A percentile compares a stretch with the other conserved stretches of the same genome.
Evolutionary conservation across 2,888 invertebrate genomes (phyloP).

Genomic region (Lagria hirta): DNA sequence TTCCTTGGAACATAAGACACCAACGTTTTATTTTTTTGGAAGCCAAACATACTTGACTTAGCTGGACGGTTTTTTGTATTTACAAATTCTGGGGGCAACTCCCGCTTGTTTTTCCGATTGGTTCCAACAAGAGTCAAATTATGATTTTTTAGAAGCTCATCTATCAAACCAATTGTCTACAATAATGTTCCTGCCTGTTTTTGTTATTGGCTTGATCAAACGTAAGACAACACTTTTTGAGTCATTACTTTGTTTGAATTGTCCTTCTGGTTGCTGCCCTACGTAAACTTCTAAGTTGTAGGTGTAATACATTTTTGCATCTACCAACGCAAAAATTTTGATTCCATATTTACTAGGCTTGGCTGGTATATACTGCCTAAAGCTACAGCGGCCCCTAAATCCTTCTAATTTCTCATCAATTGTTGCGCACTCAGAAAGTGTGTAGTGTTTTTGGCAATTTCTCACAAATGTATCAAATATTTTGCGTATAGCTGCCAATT

Average conservation of each 20-base stretch:
- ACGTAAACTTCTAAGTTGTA: too few species aligned
- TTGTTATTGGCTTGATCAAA: constrained; percentile 26
- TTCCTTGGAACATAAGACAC: too few species aligned
- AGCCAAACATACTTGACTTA: too few species aligned
- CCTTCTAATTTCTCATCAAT: too few species aligned
- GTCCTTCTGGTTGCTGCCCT: too few species aligned
- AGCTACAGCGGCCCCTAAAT: too few species aligned
- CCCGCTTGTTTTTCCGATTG: constrained; percentile 31
- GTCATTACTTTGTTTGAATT: too few species aligned
- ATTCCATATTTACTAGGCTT: too few species aligned
- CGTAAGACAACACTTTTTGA: constrained; percentile 23
- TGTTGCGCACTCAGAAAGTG: too few species aligned
- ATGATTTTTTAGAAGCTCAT: constrained; percentile 21
- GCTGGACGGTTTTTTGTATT: constrained; percentile 12
- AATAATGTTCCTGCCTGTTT: constrained; percentile 24
- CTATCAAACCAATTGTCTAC: constrained; percentile 19
- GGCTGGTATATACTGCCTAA: too few species aligned
- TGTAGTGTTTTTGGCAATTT: constrained; percentile 31
- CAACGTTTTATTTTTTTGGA: too few species aligned
- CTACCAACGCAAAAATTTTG: too few species aligned
- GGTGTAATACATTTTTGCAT: constrained; percentile 34
- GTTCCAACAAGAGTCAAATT: constrained; percentile 28
- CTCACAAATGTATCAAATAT: constrained; percentile 32
- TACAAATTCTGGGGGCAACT: constrained; percentile 26
- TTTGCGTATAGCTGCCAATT: constrained; percentile 28